Evolutionary conservation across 2,797 vertebrate genomes (phyloP).

Genomic region (Poecilia gillii): DNA sequence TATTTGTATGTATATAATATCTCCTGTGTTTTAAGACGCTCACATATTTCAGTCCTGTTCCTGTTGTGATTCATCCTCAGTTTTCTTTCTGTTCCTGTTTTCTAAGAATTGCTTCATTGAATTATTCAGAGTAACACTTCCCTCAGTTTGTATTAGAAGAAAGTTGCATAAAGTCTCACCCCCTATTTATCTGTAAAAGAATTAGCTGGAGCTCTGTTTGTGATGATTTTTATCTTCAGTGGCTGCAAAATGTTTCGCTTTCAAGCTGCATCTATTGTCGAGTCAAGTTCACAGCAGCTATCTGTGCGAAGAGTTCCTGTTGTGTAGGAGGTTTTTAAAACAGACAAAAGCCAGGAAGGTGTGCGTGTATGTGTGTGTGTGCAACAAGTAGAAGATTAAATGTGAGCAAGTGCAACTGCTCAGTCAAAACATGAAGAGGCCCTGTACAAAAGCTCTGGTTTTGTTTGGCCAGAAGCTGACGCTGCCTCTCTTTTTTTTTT

Average conservation of each 20-base stretch:
- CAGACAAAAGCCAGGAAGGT: conserved; percentile 22
- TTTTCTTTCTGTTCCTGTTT: background rate
- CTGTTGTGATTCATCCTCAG: background rate
- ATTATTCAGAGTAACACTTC: background rate
- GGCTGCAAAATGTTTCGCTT: conserved; percentile 22
- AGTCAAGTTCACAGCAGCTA: conserved; percentile 31
- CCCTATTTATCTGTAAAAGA: background rate
- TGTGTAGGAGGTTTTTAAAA: conserved; percentile 55
- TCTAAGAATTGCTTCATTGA: background rate
- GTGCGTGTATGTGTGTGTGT: conserved; percentile 8
- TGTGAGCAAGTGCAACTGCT: conserved; percentile 5
- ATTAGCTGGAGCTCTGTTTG: background rate
- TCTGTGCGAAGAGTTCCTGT: conserved; percentile 36
- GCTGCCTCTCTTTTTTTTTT: conserved; percentile 12
- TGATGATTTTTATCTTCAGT: conserved; percentile 9
- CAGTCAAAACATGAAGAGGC: conserved; percentile 17
- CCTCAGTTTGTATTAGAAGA: background rate
- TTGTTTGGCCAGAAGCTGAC: conserved; percentile 35
- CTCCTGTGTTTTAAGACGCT: background rate
- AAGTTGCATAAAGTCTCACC: background rate
- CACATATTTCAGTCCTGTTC: background rate
- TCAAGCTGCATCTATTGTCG: conserved; percentile 29
- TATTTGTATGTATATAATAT: background rate
- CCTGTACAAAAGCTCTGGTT: conserved; percentile 14
- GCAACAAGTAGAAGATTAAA: conserved; percentile 36